Evolutionary conservation across 2,888 invertebrate genomes (phyloP).

Genomic region (Zaprionus bogoriensis): DNA sequence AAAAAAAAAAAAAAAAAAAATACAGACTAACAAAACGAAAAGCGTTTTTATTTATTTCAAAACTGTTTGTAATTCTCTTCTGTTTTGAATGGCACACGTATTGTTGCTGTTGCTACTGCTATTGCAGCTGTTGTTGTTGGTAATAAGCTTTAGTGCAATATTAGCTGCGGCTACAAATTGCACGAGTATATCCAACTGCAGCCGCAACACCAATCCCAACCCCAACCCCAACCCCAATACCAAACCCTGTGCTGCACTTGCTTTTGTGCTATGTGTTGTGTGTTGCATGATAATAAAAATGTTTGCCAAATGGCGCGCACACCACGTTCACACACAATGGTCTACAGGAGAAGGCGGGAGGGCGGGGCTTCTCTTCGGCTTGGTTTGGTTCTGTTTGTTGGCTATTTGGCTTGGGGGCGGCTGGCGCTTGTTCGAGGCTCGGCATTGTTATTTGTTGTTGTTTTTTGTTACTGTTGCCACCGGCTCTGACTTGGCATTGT

Average conservation of each 20-base stretch:
- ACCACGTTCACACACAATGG: slow-evolving; percentile 58
- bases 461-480: slow-evolving; percentile 50
- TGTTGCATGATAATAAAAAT: slow-evolving; percentile 67
- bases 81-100: slow-evolving; percentile 37
- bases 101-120: slow-evolving; percentile 7
- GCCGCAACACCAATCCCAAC: neutral
- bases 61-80: neutral
- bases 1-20: slow-evolving; percentile 17
- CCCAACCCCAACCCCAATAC: neutral
- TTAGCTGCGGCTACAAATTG: slow-evolving; percentile 69
- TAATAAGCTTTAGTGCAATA: slow-evolving; percentile 73
- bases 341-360: slow-evolving; percentile 40
- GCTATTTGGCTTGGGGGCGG: slow-evolving; percentile 53
- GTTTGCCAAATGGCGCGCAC: slow-evolving; percentile 68
- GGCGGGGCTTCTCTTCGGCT: slow-evolving; percentile 17
- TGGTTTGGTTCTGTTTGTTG: slow-evolving; percentile 33
- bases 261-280: slow-evolving; percentile 26
- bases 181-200: slow-evolving; percentile 32
- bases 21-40: slow-evolving; percentile 5
- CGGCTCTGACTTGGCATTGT: slow-evolving; percentile 72
- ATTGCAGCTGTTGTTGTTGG: slow-evolving; percentile 48
- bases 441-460: slow-evolving; percentile 38
- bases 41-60: slow-evolving; percentile 25
- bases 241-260: neutral
- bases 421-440: slow-evolving; percentile 15